A percentile compares a stretch with the other conserved stretches of the same genome.
These are phyloP conservation scores for Neolamprologus brichardi DNA, from an alignment of 2,113 vertebrate genomes.

Conservation along the genomic window DNA sequence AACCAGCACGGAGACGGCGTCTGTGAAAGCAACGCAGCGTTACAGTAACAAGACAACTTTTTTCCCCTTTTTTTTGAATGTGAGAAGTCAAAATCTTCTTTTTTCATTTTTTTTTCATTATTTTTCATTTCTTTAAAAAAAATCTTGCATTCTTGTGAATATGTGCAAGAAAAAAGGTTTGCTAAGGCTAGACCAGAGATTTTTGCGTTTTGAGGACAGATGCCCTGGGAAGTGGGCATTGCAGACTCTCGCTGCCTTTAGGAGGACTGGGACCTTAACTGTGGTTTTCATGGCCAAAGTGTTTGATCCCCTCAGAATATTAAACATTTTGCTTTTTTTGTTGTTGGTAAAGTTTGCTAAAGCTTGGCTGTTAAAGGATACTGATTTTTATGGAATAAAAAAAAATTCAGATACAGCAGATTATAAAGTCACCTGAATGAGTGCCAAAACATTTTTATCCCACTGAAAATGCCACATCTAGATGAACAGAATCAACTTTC, in stretches of 20 bases:
- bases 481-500: background rate
- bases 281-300: background rate
- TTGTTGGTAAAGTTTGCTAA: background rate
- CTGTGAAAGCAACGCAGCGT: background rate
- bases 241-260: background rate
- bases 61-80: background rate
- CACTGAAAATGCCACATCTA: background rate
- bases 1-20: slow-evolving; percentile 45
- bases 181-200: background rate
- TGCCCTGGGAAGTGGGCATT: background rate
- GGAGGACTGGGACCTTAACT: background rate
- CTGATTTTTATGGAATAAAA: background rate
- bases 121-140: background rate
- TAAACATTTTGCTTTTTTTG: background rate
- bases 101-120: background rate
- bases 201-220: background rate
- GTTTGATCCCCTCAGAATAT: background rate
- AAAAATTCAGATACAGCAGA: background rate
- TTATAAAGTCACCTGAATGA: background rate
- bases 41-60: background rate
- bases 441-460: background rate
- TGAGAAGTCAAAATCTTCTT: background rate
- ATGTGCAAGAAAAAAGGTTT: background rate
- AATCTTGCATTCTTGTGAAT: background rate
- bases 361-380: background rate